These are phyloP conservation scores for Iselma pallidipennis DNA, from an alignment of 2,888 invertebrate genomes.

Conservation along the genomic window DNA sequence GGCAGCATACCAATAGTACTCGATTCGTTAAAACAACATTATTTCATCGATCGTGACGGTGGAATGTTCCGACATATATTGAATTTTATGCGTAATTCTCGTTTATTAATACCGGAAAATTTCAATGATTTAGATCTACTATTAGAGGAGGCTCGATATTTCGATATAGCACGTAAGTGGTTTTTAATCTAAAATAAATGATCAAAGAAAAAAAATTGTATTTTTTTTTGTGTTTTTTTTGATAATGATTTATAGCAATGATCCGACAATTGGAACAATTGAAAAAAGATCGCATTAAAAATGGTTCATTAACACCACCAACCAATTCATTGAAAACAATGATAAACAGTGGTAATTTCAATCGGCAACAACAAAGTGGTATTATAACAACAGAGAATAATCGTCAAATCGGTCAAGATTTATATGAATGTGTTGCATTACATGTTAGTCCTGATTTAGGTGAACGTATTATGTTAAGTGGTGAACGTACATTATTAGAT, in stretches of 20 bases:
- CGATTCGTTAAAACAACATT: slow-evolving; percentile 96
- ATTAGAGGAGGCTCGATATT: slow-evolving; percentile 88
- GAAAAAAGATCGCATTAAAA: slow-evolving; percentile 70
- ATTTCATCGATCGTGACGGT: slow-evolving; percentile 98
- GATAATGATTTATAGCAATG: slow-evolving; percentile 62
- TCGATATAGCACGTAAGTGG: slow-evolving; percentile 85
- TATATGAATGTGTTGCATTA: slow-evolving; percentile 78
- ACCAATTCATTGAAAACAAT: slow-evolving; percentile 24
- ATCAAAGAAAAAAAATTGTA: slow-evolving; percentile 5
- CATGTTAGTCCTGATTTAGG: slow-evolving; percentile 81
- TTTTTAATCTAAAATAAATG: background rate
- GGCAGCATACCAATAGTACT: slow-evolving; percentile 94
- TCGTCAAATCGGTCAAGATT: slow-evolving; percentile 49
- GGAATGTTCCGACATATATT: slow-evolving; percentile 97
- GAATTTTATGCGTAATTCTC: slow-evolving; percentile 92
- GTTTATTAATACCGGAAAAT: slow-evolving; percentile 82
- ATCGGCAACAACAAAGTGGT: slow-evolving; percentile 37
- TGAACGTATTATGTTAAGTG: slow-evolving; percentile 80
- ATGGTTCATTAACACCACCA: slow-evolving; percentile 51
- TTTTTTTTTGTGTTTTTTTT: slow-evolving; percentile 10
- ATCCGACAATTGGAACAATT: slow-evolving; percentile 72
- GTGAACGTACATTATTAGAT: slow-evolving; percentile 75
- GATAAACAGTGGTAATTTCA: slow-evolving; percentile 28
- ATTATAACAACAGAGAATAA: slow-evolving; percentile 34
- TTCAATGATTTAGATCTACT: slow-evolving; percentile 87